A percentile compares a stretch with the other conserved stretches of the same genome.
These are phyloP conservation scores for Sinelater perroti DNA, from an alignment of 2,888 invertebrate species.

Conservation along the genomic window DNA sequence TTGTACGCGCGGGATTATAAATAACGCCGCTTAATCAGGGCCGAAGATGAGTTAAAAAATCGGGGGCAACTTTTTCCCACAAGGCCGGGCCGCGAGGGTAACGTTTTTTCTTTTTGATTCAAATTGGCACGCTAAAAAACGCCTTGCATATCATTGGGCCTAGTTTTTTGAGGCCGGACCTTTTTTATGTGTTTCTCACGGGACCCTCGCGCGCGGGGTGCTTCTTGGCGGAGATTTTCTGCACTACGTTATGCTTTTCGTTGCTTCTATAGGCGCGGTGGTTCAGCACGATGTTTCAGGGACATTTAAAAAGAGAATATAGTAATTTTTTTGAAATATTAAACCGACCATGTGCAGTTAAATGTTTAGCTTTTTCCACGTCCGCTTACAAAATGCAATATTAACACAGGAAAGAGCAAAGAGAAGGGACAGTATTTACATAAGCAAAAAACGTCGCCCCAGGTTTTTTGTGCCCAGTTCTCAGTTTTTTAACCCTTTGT, in stretches of 20 bases:
- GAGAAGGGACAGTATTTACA: conserved; percentile 47
- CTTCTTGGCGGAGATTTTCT: no score
- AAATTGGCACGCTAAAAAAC: conserved; percentile 50
- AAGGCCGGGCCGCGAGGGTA: conserved; percentile 45
- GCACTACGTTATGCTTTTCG: no score
- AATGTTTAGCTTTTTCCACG: no score
- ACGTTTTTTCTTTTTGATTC: conserved; percentile 48
- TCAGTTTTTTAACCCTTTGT: conserved; percentile 51
- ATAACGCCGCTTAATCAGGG: conserved; percentile 53
- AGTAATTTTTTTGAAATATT: no score
- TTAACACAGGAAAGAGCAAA: conserved; percentile 37
- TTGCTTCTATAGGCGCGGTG: no score
- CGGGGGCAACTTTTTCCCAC: conserved; percentile 53
- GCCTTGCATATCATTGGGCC: conserved; percentile 47
- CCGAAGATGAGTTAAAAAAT: conserved; percentile 45
- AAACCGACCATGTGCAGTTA: no score
- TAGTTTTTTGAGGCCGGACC: conserved; percentile 40
- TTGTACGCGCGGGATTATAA: conserved; percentile 45
- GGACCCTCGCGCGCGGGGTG: conserved; percentile 20
- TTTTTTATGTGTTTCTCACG: conserved; percentile 52
- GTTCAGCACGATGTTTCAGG: no score
- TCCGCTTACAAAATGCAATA: conserved; percentile 14
- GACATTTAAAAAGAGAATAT: no score
- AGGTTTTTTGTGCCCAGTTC: conserved; percentile 41
- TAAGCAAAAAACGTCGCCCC: conserved; percentile 51